Evolutionary conservation across 2,888 invertebrate genomes (phyloP), one percentile per base, ranked within the genome.

Genomic region (Gnatocerus cornutus): DNA sequence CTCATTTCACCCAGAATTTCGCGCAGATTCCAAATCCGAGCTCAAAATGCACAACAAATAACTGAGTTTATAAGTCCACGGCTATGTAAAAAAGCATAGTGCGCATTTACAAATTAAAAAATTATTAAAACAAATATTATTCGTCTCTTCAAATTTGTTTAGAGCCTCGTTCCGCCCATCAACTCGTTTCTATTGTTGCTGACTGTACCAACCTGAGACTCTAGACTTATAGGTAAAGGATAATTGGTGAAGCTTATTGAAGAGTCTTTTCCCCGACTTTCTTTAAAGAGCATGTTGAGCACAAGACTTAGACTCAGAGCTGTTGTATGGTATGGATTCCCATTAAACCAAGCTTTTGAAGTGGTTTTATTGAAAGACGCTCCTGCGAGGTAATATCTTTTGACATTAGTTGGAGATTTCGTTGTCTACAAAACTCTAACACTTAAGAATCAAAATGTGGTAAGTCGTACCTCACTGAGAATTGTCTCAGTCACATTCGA

Each of bases 241-340:
- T 89, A 85, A 80, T 93, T 94, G 45, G 84, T 86, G 0, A 91
- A 87, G 5, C 70, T 68, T 64, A 71, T 73, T 67, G 27, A 76
- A 5, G 45, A 8, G 2, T 63, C 61, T 48, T 56, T 5, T 67
- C 79, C 72, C n/a, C 73, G 14, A 27, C 71, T 21, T 33, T 43
- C 79, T 73, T 85, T 86, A 0, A 91, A 84, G 30, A 92, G 79
- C 0, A 91, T 89, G 65, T 88, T 87, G 76, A 92, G 89, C 0
- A 91, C 82, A n/a, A 89, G 81, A 48, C 89, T 88, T 1, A 94
- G 82, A 0, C 92, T 87, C 0, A 90, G 86, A 0, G 92, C 90
- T 0, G 91, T 88, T 55, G 90, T 88, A 80, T 94, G 94, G 77
- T 89, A 90, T 0, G 92, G 91, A 78, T 93, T 91, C 80, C 92